These are phyloP conservation scores for Euwallacea fornicatus DNA, from an alignment of 1,140 invertebrate species.

Conservation along the genomic window DNA sequence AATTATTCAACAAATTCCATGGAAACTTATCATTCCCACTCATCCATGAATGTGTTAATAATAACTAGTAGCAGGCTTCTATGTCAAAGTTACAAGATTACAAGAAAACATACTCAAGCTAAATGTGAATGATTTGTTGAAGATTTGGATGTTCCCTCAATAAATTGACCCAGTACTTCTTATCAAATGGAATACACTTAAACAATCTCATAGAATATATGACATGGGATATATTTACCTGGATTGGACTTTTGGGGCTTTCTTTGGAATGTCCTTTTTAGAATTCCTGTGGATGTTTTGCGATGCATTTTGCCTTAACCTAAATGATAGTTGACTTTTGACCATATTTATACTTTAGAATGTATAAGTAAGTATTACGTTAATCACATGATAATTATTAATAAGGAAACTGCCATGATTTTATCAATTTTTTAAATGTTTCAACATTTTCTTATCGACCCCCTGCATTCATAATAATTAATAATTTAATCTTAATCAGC, in stretches of 20 bases:
- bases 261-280: slow-evolving; percentile 41
- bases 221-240: slow-evolving; percentile 34
- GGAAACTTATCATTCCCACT: no score
- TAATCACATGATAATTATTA: no score
- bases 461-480: no score
- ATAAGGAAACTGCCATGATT: no score
- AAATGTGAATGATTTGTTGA: no score
- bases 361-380: no score
- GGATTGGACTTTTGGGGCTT: slow-evolving; percentile 38
- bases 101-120: neutral
- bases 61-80: neutral
- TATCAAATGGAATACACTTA: neutral
- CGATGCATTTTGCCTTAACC: slow-evolving; percentile 47
- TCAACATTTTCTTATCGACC: no score
- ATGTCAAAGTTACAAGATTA: neutral
- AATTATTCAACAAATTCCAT: neutral
- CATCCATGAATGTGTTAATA: neutral
- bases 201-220: neutral
- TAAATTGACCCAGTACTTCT: neutral
- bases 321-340: slow-evolving; percentile 47
- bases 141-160: no score
- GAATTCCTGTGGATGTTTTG: slow-evolving; percentile 41
- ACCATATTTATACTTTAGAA: slow-evolving; percentile 40
- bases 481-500: no score
- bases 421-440: no score